Conservation (phyloP, 2,888 invertebrate species). For the Branchipolynoe longqiensis region DNA sequence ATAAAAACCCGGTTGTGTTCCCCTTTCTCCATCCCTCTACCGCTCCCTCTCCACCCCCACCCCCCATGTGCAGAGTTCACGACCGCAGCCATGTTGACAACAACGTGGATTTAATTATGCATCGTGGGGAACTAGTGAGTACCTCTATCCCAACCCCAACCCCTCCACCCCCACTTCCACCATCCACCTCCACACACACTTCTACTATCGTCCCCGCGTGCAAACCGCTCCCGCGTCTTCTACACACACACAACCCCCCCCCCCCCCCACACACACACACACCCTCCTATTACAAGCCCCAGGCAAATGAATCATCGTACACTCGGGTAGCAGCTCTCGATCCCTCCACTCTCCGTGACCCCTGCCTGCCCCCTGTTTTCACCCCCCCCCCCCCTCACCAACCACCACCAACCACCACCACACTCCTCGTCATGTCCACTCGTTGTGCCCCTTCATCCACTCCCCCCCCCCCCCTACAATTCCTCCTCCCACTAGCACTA, state of each 20-base stretch:
- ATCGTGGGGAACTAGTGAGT: not conserved
- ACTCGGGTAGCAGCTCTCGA: conserved; percentile 16
- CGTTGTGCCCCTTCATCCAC: not conserved
- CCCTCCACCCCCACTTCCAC: not conserved
- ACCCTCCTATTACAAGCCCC: conserved; percentile 4
- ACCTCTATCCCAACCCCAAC: not conserved
- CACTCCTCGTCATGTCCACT: conserved; percentile 16
- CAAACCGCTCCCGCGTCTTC: not conserved
- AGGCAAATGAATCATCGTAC: conserved; percentile 15
- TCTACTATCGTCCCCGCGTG: not conserved
- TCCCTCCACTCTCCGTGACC: conserved; percentile 25
- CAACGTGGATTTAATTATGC: conserved; percentile 35
- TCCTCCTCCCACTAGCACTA: not conserved
- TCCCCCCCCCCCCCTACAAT: not conserved
- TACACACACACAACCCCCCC: not conserved
- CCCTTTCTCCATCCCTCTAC: too few species aligned
- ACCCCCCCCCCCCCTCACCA: not conserved
- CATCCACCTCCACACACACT: not conserved
- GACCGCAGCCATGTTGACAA: conserved; percentile 24
- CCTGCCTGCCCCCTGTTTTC: conserved; percentile 13
- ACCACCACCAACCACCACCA: not conserved
- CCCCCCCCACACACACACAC: not conserved
- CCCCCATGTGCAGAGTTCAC: not conserved
- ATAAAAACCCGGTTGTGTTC: too few species aligned
- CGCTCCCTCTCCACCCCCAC: too few species aligned